phyloP scores from a whole-genome alignment of 2,113 vertebrate species.

The Eolophus roseicapilla region DNA sequence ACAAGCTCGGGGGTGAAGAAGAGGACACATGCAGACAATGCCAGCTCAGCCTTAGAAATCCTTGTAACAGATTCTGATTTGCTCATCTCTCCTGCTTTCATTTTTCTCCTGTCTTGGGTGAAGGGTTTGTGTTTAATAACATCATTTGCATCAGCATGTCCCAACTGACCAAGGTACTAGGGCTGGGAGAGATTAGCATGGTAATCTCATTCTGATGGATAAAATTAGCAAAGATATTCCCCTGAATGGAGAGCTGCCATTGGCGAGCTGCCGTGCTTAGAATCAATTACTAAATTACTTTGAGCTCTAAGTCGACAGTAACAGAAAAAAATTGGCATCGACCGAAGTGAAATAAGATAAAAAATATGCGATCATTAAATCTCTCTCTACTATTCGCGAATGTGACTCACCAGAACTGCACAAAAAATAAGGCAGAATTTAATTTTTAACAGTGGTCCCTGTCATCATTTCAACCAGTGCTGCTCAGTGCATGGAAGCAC shows the following conservation, averaged over 20 bases:
- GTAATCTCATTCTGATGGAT: constrained; percentile 98
- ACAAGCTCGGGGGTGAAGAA: background rate
- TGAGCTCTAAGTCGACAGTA: constrained; percentile 99
- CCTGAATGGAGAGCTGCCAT: constrained; percentile 90
- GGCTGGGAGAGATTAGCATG: constrained; percentile 92
- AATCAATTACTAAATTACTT: constrained; percentile 99
- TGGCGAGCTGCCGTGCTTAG: constrained; percentile 89
- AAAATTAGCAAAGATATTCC: constrained; percentile 99
- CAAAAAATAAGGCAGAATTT: constrained; percentile 97
- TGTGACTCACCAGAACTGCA: constrained; percentile 97
- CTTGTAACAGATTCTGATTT: constrained; percentile 31
- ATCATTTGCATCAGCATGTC: constrained; percentile 82
- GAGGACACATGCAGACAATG: background rate
- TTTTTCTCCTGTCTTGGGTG: constrained; percentile 57
- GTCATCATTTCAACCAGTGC: constrained; percentile 96
- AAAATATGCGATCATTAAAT: constrained; percentile 99
- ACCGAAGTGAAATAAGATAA: constrained; percentile 97
- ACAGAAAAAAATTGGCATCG: constrained; percentile 99
- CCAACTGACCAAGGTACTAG: constrained; percentile 88
- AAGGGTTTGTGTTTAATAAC: constrained; percentile 79
- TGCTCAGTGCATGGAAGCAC: constrained; percentile 37
- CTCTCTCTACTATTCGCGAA: constrained; percentile 96
- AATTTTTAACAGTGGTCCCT: constrained; percentile 98
- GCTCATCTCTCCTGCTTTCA: constrained; percentile 55
- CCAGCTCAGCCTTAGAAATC: constrained; percentile 50